Evolutionary conservation across 2,113 vertebrate genomes (phyloP), one percentile per base, ranked within the genome.

Genomic region (Tachysurus vachellii): DNA sequence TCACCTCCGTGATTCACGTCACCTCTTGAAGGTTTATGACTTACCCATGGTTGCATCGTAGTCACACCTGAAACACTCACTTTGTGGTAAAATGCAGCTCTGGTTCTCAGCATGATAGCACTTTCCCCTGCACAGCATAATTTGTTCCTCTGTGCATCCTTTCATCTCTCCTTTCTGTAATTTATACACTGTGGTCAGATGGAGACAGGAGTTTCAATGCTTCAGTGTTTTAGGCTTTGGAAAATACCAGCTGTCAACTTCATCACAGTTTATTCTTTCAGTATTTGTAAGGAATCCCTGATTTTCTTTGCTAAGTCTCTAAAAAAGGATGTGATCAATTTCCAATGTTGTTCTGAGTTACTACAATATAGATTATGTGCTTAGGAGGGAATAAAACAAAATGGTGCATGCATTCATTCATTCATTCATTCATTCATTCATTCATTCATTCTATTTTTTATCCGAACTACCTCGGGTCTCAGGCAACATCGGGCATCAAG

Each of bases 101-200:
- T 12, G 64, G 23, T 21, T 66, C 26, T 59, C 28, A 31, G 53
- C 71, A 75, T n/a, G 76, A 64, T n/a, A 54, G 57, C 68, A 62
- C 21, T 61, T 75, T 81, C 44, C 62, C 28, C 47, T 64, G 64
- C 68, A 62, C 68, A 59, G n/a, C 10, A 31, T n/a, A 16, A 62
- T 91, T 47, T 28, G 53, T 86, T 86, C 86, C 88, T 61, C 28
- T 6, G 7, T 47, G 70, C 88, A 19, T 86, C 57, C 76, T 54
- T 59, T 54, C 85, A 82, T 83, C 57, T 86, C 17, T 11, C 13
- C 57, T 64, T 64, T 62, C 64, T 80, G 53, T 57, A 75, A 81
- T 82, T 70, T 53, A 85, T 21, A 83, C 59, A 17, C 59, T 50
- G 80, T 14, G 83, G 42, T 70, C 47, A 86, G 57, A 53, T 21